phyloP scores from a whole-genome alignment of 2,797 vertebrate genomes.

The Molossus alvarezi region DNA sequence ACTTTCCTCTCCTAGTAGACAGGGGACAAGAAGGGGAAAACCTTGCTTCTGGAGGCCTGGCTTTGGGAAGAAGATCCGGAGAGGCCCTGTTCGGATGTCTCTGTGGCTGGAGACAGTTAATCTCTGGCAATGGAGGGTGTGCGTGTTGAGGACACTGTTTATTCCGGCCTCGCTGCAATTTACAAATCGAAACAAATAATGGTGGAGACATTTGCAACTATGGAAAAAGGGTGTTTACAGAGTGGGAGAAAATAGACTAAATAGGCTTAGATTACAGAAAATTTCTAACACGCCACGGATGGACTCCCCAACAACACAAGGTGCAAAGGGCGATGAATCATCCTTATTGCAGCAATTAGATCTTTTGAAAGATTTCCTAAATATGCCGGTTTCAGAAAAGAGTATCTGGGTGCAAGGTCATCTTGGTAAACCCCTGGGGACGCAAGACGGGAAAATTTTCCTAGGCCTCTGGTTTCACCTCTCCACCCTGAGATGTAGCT shows the following conservation, averaged over 20 bases:
- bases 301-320: slow-evolving; percentile 80
- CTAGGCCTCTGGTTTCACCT: slow-evolving; percentile 79
- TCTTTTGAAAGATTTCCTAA: slow-evolving; percentile 75
- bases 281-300: slow-evolving; percentile 85
- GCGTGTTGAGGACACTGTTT: slow-evolving; percentile 89
- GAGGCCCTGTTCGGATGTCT: slow-evolving; percentile 68
- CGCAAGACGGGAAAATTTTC: slow-evolving; percentile 70
- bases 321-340: slow-evolving; percentile 88
- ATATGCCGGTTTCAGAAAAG: slow-evolving; percentile 65
- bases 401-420: slow-evolving; percentile 63
- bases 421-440: slow-evolving; percentile 49
- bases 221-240: slow-evolving; percentile 92
- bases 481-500: slow-evolving; percentile 59
- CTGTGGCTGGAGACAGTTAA: slow-evolving; percentile 80
- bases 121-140: slow-evolving; percentile 78
- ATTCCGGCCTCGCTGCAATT: slow-evolving; percentile 91
- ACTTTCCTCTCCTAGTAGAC: not conserved
- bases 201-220: slow-evolving; percentile 90
- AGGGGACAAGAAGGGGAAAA: slow-evolving; percentile 36
- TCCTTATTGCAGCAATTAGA: slow-evolving; percentile 80
- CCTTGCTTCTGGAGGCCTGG: slow-evolving; percentile 61
- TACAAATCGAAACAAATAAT: slow-evolving; percentile 92
- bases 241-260: slow-evolving; percentile 91
- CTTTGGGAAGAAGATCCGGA: slow-evolving; percentile 76
- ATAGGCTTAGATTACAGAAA: slow-evolving; percentile 89